These are phyloP conservation scores for Sinopyrophorus schimmeli DNA, from an alignment of 2,888 invertebrate species.

Conservation along the genomic window DNA sequence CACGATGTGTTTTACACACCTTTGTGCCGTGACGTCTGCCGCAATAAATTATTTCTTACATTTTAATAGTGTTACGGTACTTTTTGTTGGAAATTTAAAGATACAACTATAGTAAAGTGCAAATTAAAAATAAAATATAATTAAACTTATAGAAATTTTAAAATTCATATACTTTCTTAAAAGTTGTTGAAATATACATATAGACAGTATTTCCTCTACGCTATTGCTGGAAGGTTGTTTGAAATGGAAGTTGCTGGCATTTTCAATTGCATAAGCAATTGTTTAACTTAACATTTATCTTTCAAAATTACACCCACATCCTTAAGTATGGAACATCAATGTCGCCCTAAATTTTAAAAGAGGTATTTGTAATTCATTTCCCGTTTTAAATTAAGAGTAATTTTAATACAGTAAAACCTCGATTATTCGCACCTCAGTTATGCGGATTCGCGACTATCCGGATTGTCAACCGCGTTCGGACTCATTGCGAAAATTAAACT, in stretches of 20 bases:
- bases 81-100: slow-evolving; percentile 23
- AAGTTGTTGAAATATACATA: no score
- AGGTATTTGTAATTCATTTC: not conserved
- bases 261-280: slow-evolving; percentile 15
- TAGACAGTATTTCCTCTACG: slow-evolving; percentile 2
- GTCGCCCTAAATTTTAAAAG: slow-evolving; percentile 1
- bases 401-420: no score
- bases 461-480: no score
- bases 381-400: slow-evolving; percentile 1
- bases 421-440: no score
- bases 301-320: slow-evolving; percentile 10
- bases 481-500: no score
- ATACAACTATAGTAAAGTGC: no score
- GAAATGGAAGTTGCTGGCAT: slow-evolving; percentile 16
- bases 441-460: no score
- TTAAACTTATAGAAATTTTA: no score
- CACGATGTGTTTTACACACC: slow-evolving; percentile 27
- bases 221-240: slow-evolving; percentile 3
- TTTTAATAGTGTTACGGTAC: slow-evolving; percentile 26
- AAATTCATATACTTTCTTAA: no score
- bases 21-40: slow-evolving; percentile 20
- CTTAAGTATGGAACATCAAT: slow-evolving; percentile 1
- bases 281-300: slow-evolving; percentile 11
- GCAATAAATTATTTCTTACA: slow-evolving; percentile 23
- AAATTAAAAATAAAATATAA: no score